Evolutionary conservation across 2,113 vertebrate species (phyloP), one percentile per base, ranked within the genome.

Genomic region (Sorex fumeus): DNA sequence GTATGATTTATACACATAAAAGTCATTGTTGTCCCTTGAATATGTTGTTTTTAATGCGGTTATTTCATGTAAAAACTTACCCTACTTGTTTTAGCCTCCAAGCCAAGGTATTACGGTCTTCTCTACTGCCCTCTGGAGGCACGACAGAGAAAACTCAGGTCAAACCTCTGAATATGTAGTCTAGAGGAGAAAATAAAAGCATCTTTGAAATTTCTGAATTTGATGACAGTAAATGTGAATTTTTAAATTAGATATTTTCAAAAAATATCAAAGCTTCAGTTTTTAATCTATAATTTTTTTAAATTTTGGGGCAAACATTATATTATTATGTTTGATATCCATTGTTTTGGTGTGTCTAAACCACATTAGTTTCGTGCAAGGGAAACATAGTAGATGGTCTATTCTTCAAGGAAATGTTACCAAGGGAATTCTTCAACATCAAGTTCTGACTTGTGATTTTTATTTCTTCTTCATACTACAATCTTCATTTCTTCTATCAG

Each of bases 91-190:
- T 89, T 40, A 84, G 53, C 28, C 23, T 34, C 30, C 2, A 79
- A 92, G 75, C 60, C 34, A 16, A 32, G 45, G 30, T 77, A 57
- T 91, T 93, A 30, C 36, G 66, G 8, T 76, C 77, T 96, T 86
- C 79, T 95, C 57, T 92, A 92, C 57, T 93, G 91, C 91, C 95
- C 94, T 97, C 94, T 93, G 92, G 89, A n/a, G 94, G 77, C 45
- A 77, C n/a, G 84, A 45, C 64, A 70, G 50, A 76, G 67, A 94
- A 92, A 91, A 91, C 10, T 10, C 23, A 12, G 12, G 23, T 91
- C 10, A 34, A 90, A 86, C 27, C 43, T 21, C 32, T 53, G 18
- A 77, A 69, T 47, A 43, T 36, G 6, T 77, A 62, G 11, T 50
- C 76, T 40, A 71, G 64, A 87, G 40, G 16, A 21, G 30, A 43